Evolutionary conservation across 2,113 vertebrate species (phyloP).

Genomic region (Fregata magnificens): DNA sequence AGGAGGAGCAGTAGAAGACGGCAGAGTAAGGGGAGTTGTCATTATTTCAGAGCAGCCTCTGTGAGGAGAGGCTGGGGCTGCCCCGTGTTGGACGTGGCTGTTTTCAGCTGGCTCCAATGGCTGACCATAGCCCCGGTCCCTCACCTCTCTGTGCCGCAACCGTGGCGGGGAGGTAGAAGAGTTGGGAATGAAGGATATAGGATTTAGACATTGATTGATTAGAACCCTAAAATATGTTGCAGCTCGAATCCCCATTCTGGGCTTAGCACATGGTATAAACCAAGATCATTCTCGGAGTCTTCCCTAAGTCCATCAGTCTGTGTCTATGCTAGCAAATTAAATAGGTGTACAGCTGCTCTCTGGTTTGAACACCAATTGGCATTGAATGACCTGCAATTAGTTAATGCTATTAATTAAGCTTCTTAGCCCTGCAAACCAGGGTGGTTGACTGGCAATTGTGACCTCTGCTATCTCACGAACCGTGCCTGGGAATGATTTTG

Average conservation of each 20-base stretch:
- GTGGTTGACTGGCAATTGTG: neutral
- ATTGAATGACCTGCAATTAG: neutral
- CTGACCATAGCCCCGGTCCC: neutral
- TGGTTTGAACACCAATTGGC: accelerated
- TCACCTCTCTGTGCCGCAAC: accelerated
- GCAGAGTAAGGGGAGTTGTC: neutral
- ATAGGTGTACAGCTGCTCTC: neutral
- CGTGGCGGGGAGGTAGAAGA: accelerated
- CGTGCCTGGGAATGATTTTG: neutral
- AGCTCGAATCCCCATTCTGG: neutral
- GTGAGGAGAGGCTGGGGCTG: neutral
- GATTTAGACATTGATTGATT: neutral
- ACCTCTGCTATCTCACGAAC: neutral
- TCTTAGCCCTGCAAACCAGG: neutral
- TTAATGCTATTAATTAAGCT: neutral
- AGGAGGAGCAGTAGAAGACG: neutral
- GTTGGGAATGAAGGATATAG: no score
- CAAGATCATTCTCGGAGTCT: neutral
- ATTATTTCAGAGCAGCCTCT: neutral
- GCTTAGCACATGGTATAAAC: accelerated
- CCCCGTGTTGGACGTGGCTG: accelerated
- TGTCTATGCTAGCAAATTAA: neutral
- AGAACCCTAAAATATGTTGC: neutral
- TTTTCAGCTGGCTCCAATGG: neutral
- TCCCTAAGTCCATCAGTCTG: neutral